Conservation (phyloP, 2,113 vertebrate species). For the Hippocampus mohnikei region DNA sequence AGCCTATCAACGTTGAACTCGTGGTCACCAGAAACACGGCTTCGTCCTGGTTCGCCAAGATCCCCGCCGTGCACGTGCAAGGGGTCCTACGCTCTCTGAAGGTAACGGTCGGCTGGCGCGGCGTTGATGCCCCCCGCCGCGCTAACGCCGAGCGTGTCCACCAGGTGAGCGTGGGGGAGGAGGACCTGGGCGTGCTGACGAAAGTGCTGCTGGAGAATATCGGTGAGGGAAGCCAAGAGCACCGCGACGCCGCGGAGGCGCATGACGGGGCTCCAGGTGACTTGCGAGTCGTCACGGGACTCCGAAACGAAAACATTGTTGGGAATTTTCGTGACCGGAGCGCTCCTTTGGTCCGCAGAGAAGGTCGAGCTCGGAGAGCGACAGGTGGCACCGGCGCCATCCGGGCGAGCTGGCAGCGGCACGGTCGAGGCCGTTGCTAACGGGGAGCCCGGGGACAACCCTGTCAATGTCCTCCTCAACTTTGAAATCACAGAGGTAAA, state of each 20-base stretch:
- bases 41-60: slow-evolving; percentile 82
- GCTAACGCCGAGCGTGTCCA: not conserved
- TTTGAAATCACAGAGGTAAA: slow-evolving; percentile 90
- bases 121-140: not conserved
- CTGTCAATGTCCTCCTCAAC: slow-evolving; percentile 79
- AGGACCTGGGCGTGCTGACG: slow-evolving; percentile 84
- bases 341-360: slow-evolving; percentile 34
- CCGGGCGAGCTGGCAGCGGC: not conserved
- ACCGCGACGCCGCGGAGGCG: slow-evolving; percentile 36
- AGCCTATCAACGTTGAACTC: slow-evolving; percentile 88
- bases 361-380: slow-evolving; percentile 37
- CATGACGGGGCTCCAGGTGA: slow-evolving; percentile 49
- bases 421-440: not conserved
- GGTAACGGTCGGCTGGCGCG: slow-evolving; percentile 53
- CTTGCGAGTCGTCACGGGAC: not conserved
- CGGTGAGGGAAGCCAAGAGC: slow-evolving; percentile 74
- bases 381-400: slow-evolving; percentile 38
- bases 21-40: slow-evolving; percentile 85
- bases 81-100: slow-evolving; percentile 82
- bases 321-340: not conserved
- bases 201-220: slow-evolving; percentile 89
- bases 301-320: not conserved
- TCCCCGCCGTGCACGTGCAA: slow-evolving; percentile 82
- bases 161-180: slow-evolving; percentile 84
- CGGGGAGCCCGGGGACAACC: slow-evolving; percentile 59